phyloP scores from a whole-genome alignment of 2,113 vertebrate species.

The Plecotus auritus region DNA sequence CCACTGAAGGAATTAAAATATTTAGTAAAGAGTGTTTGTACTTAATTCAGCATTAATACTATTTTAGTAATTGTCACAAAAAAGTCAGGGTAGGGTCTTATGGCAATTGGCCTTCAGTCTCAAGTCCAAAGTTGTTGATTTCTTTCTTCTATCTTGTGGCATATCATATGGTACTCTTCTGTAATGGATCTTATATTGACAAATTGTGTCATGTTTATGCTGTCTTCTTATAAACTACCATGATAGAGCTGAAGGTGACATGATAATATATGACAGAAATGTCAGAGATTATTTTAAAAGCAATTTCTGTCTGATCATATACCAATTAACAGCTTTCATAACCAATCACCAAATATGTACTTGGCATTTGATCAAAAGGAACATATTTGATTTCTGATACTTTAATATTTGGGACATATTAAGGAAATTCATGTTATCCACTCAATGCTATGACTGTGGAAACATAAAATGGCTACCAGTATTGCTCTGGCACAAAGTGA shows the following conservation, averaged over 20 bases:
- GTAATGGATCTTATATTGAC: slow-evolving; percentile 66
- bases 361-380: slow-evolving; percentile 61
- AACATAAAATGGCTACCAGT: neutral
- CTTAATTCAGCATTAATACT: neutral
- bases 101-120: neutral
- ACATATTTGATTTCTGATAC: slow-evolving; percentile 21
- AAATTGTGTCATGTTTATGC: slow-evolving; percentile 67
- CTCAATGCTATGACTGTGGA: neutral
- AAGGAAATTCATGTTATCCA: neutral
- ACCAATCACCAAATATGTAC: slow-evolving; percentile 48
- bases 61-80: neutral
- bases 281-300: slow-evolving; percentile 77
- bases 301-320: slow-evolving; percentile 73
- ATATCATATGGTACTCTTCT: slow-evolving; percentile 1
- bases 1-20: neutral
- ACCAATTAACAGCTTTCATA: slow-evolving; percentile 75
- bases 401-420: slow-evolving; percentile 14
- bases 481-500: neutral
- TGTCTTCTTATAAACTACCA: slow-evolving; percentile 66
- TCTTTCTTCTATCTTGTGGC: neutral
- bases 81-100: slow-evolving; percentile 22
- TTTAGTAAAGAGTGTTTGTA: neutral
- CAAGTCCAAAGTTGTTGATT: neutral
- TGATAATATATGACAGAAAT: slow-evolving; percentile 77
- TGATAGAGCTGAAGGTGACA: slow-evolving; percentile 67